Percentiles rank a stretch among this genome's conserved stretches.
These are phyloP conservation scores for Cephus pulcher DNA, from an alignment of 2,888 invertebrate species.

Conservation along the genomic window DNA sequence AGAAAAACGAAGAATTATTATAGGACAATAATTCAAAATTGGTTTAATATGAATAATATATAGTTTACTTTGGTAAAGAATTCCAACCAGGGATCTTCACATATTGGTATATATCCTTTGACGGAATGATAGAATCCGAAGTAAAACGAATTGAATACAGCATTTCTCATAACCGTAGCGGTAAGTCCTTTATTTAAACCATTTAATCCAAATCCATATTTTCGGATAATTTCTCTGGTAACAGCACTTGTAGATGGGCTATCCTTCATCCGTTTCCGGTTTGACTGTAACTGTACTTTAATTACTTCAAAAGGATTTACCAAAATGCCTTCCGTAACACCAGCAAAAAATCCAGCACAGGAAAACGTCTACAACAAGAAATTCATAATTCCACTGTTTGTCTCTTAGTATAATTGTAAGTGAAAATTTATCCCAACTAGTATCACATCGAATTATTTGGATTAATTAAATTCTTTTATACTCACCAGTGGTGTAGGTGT, in stretches of 20 bases:
- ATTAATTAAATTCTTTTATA: not conserved
- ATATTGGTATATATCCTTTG: constrained; percentile 78
- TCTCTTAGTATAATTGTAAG: not conserved
- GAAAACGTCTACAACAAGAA: constrained; percentile 80
- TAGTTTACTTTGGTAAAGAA: constrained; percentile 75
- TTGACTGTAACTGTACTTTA: constrained; percentile 89
- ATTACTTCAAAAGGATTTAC: constrained; percentile 97
- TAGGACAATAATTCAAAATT: constrained; percentile 10
- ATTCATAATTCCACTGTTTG: constrained; percentile 6
- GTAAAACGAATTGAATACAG: constrained; percentile 92
- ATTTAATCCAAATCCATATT: constrained; percentile 80
- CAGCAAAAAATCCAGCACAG: constrained; percentile 88
- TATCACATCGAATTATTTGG: not conserved
- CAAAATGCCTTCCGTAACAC: constrained; percentile 90
- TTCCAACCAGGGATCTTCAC: constrained; percentile 76
- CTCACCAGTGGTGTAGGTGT: constrained; percentile 83
- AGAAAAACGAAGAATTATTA: constrained; percentile 24
- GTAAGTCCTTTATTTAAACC: constrained; percentile 91
- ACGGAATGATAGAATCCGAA: constrained; percentile 96
- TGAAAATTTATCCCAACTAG: not conserved
- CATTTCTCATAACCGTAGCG: constrained; percentile 90
- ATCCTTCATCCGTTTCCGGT: constrained; percentile 74
- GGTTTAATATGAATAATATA: not conserved
- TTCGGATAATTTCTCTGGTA: constrained; percentile 81
- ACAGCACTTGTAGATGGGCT: constrained; percentile 83